These are phyloP conservation scores for Idaea biselata DNA, from an alignment of 2,888 invertebrate species.

Conservation along the genomic window DNA sequence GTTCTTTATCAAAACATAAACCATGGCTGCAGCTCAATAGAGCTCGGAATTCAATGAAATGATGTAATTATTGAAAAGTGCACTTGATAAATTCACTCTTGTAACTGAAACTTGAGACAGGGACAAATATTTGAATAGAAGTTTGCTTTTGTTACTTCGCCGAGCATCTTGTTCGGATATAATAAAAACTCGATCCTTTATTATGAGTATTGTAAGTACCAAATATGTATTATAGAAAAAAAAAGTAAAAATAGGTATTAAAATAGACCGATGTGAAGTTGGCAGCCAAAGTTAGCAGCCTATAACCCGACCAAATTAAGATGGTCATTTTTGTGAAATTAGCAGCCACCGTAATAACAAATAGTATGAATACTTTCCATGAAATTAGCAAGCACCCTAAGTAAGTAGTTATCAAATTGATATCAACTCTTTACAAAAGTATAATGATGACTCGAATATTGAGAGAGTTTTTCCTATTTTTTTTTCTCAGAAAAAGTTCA, in stretches of 20 bases:
- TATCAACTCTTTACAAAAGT: too few relatives aligned
- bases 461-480: too few relatives aligned
- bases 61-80: slow-evolving; percentile 40
- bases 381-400: too few relatives aligned
- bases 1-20: slow-evolving; percentile 40
- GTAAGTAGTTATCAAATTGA: too few relatives aligned
- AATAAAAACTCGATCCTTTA: slow-evolving; percentile 17
- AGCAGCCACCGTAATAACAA: too few relatives aligned
- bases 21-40: slow-evolving; percentile 38
- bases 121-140: slow-evolving; percentile 31
- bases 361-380: too few relatives aligned
- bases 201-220: slow-evolving; percentile 9
- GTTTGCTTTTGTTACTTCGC: slow-evolving; percentile 23
- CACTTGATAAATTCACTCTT: slow-evolving; percentile 35
- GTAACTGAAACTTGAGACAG: slow-evolving; percentile 32
- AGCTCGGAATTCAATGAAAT: slow-evolving; percentile 44
- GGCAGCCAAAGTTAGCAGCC: too few relatives aligned
- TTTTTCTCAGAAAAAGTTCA: too few relatives aligned
- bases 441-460: too few relatives aligned
- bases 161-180: slow-evolving; percentile 15
- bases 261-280: background rate
- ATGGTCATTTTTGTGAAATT: too few relatives aligned
- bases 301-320: too few relatives aligned
- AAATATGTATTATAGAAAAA: background rate
- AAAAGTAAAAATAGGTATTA: background rate